Evolutionary conservation across 2,888 invertebrate species (phyloP).

Genomic region (Anagyrus pseudococci): DNA sequence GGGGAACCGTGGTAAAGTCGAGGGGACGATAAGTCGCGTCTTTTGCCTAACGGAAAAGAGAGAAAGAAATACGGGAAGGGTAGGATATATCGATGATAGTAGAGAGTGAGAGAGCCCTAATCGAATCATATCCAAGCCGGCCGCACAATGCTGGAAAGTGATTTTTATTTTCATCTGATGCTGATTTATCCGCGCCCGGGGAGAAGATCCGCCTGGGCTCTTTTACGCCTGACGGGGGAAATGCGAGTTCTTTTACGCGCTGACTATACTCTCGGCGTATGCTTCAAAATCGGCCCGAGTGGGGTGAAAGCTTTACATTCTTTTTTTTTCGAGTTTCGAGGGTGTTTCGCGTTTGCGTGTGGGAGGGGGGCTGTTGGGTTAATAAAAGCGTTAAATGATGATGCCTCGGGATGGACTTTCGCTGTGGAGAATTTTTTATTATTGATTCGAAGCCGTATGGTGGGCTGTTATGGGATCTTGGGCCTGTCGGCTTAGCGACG

Average conservation of each 20-base stretch:
- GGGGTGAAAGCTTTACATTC: background rate
- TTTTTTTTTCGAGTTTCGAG: background rate
- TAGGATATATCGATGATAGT: conserved; percentile 54
- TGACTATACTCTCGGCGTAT: background rate
- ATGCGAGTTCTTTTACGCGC: background rate
- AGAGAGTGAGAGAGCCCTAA: too few species aligned
- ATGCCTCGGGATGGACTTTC: conserved; percentile 9
- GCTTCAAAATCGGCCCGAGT: background rate
- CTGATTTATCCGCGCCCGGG: conserved; percentile 56
- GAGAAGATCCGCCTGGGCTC: conserved; percentile 9
- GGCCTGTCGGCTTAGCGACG: too few species aligned
- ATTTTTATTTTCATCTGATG: conserved; percentile 61
- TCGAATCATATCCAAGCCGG: conserved; percentile 53
- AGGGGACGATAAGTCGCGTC: conserved; percentile 34
- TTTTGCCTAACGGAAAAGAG: conserved; percentile 43
- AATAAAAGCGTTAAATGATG: conserved; percentile 28
- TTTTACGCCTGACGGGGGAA: background rate
- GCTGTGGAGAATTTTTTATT: conserved; percentile 2
- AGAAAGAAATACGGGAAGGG: background rate
- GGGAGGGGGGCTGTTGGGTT: background rate
- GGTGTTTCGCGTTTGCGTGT: conserved; percentile 7
- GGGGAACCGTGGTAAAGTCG: conserved; percentile 6
- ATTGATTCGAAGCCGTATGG: conserved; percentile 12
- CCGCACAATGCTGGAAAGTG: conserved; percentile 59
- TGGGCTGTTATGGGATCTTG: too few species aligned